Evolutionary conservation across 2,797 vertebrate genomes (phyloP), one percentile per base, ranked within the genome.

Genomic region (Rhinoraja longicauda): DNA sequence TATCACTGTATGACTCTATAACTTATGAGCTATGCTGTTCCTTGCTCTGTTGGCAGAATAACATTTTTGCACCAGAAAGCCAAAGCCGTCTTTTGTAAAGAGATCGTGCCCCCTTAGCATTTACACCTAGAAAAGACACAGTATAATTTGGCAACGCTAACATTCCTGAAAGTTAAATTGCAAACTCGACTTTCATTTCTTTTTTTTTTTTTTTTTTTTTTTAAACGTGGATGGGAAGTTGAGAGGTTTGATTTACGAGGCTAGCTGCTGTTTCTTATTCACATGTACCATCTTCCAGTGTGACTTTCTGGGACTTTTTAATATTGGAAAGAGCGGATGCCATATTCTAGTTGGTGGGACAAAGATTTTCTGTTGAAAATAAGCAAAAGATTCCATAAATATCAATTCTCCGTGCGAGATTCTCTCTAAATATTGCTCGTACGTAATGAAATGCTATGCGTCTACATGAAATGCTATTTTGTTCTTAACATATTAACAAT

Each of bases 181-280:
- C 7, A 64, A 64, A 15, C 24, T 32, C 59, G 7, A 57, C 17
- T 62, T 5, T 86, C 13, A n/a, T 32, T 32, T 32, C 4, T 1
- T 15, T 62, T n/a, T n/a, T n/a, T n/a, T n/a, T n/a, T n/a, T n/a
- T 64, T 17, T 64, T n/a, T n/a, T 26, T 7, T 1, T 10, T 57
- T 29, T 5, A 59, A 62, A 64, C n/a, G 15, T 21, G 57, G 57
- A 59, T 32, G 59, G 84, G 59, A 64, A 36, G 59, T 88, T 64
- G 57, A 86, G 82, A 62, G 57, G 57, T 17, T 86, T 62, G 84
- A 64, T 88, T 64, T 88, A 67, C 84, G 9, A 88, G 84, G 84
- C n/a, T 67, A 88, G 84, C 26, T 64, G 84, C 15, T 1, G 59
- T 88, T 84, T 88, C 29, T 64, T 32, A 64, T 17, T 88, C 59